Base-by-base conservation (phyloP, 1,140 invertebrate genomes). In the Tetranychus urticae region DNA sequence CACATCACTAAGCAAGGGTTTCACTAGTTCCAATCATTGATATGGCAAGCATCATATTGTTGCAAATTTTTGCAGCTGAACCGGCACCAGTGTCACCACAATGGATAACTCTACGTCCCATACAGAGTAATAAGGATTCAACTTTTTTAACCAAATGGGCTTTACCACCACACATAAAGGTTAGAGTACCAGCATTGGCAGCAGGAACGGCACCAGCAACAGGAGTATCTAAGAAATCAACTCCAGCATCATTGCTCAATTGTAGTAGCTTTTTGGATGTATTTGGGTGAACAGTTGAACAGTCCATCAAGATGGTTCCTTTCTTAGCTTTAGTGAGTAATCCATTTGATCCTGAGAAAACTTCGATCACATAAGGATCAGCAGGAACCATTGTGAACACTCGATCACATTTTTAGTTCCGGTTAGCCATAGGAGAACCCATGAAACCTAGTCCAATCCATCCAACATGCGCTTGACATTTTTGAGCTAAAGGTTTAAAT, bases 41-140 rank as follows among this genome's bases (percentile, higher is more conserved):
- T 67, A 90, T 86, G 35, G 80, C 88, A 64, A 94, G 76, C 31
- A 93, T 78, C 86, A 98, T 90, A 70, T 98, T 99, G 71, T 99
- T 99, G 71, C 88, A 92, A 14, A 98, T 80, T 77, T 99, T 99
- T 2, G 91, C 91, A 0, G 87, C 87, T 74, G 93, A 86, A 6
- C 94, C 96, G 68, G 82, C 81, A 2, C 94, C 94, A 12, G 85
- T 77, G 12, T 79, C 74, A 3, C 94, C 94, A 69, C 93, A 97
- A 71, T 96, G 82, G 52, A 92, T 80, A 45, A 91, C 80, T 69
- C 85, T 90, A 59, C 84, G 82, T 0, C 94, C 94, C 88, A 98
- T 96, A 35, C 79, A 75, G 61, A 81, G 70, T 0, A 98, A 76
- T 34, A 92, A 69, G 1, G 78, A 75, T 69, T 85, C 79, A 0